phyloP scores from a whole-genome alignment of 2,113 vertebrate species.

The Mustela lutreola region DNA sequence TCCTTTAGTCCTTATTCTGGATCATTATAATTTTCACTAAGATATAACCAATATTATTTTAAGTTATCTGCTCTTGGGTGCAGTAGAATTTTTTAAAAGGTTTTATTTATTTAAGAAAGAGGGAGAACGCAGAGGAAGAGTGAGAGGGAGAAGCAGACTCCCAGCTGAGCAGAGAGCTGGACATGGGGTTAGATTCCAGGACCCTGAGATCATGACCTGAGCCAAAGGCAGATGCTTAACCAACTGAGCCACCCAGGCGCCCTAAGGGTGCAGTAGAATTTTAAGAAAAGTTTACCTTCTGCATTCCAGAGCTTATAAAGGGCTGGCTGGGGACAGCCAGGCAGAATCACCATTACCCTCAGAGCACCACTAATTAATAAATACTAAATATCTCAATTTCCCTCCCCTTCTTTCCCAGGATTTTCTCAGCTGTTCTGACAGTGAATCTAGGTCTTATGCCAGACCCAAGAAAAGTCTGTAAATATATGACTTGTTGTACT shows the following conservation, averaged over 20 bases:
- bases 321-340: not conserved
- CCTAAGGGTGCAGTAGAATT: not conserved
- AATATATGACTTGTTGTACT: not conserved
- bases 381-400: not conserved
- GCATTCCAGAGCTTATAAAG: not conserved
- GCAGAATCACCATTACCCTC: not conserved
- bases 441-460: not conserved
- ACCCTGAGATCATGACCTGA: no score
- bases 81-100: not conserved
- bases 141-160: no score
- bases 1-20: not conserved
- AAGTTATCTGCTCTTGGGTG: not conserved
- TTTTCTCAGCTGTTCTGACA: not conserved
- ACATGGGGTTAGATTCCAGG: no score
- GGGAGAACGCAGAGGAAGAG: no score
- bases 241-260: no score
- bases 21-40: not conserved
- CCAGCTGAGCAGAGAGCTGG: no score
- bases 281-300: not conserved
- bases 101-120: no score
- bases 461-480: not conserved
- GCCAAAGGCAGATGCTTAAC: no score
- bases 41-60: not conserved
- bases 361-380: not conserved
- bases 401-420: not conserved